Evolutionary conservation across 2,888 invertebrate genomes (phyloP), one percentile per base, ranked within the genome.

Genomic region (Clanis bilineata): DNA sequence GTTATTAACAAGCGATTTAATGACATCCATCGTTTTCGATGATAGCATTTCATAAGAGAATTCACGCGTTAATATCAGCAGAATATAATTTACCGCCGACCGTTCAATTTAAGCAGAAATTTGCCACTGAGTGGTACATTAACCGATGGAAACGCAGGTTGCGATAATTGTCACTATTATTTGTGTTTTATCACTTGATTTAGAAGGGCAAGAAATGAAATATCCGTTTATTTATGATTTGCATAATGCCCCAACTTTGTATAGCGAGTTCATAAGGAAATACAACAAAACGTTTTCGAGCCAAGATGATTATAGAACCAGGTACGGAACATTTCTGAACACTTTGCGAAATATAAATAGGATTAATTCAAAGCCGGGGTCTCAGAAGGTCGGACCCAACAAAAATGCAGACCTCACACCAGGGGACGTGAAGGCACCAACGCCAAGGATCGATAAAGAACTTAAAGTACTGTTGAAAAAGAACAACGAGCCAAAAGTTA

Each of bases 341-440:
- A 85, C 87, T 28, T 65, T 88, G 39, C 72, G 66, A 41, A 70
- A 60, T 32, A 73, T 88, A 58, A 88, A 88, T 63, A 38, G 54
- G 12, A 79, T 81, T 22, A 88, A 88, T 69, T 63, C 74, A 0
- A 54, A 64, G 22, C 45, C 71, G 1, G 64, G 66, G 3, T 60
- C 66, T 1, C 57, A 64, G 3, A 83, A 80, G 71, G 78, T 88
- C 38, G 67, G 64, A 1, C 74, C 74, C 0, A 83, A 87, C 73
- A 65, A 76, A 51, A 76, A 73, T 55, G 87, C 86, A 0, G 88
- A 88, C 61, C 69, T 73, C 47, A 73, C 79, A 7, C 64, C 72
- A 3, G 65, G 65, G 1, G 83, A 83, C 21, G 32, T 60, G 12
- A 55, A 61, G 12, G 36, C 62, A 23, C 32, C 59, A 6, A 62